Percentiles rank a stretch among this genome's conserved stretches.
Conservation (phyloP, 2,888 invertebrate species). For the Cerastoderma edule region DNA sequence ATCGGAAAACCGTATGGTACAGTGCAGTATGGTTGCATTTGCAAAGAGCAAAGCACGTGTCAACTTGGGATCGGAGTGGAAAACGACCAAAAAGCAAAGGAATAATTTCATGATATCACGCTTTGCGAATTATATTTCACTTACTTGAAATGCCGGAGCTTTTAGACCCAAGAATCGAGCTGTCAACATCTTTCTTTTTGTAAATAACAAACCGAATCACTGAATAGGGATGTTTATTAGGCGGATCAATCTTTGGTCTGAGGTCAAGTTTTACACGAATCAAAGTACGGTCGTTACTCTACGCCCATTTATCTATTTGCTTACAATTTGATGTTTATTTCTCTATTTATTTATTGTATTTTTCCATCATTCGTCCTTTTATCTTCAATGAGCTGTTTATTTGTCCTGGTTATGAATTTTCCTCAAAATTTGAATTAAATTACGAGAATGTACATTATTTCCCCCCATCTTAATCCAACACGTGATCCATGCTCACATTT, state of each 20-base stretch:
- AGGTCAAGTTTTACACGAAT: no score
- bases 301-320: not conserved
- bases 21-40: not conserved
- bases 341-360: not conserved
- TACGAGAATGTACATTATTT: no score
- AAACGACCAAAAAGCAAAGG: no score
- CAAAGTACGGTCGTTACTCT: not conserved
- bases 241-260: no score
- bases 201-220: not conserved
- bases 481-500: no score
- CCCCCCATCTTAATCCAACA: no score
- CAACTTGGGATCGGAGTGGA: no score
- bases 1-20: not conserved
- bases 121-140: not conserved
- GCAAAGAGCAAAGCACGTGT: not conserved
- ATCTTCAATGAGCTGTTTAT: no score
- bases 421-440: no score
- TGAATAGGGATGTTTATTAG: no score
- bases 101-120: not conserved
- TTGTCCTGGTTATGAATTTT: no score
- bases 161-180: slow-evolving; percentile 12
- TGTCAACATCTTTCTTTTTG: slow-evolving; percentile 7
- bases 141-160: slow-evolving; percentile 1
- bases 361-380: not conserved
- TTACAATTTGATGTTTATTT: not conserved